Percentiles rank a stretch among this genome's conserved stretches.
These are phyloP conservation scores for Synergus umbraculus DNA, from an alignment of 2,888 invertebrate genomes.

Conservation along the genomic window DNA sequence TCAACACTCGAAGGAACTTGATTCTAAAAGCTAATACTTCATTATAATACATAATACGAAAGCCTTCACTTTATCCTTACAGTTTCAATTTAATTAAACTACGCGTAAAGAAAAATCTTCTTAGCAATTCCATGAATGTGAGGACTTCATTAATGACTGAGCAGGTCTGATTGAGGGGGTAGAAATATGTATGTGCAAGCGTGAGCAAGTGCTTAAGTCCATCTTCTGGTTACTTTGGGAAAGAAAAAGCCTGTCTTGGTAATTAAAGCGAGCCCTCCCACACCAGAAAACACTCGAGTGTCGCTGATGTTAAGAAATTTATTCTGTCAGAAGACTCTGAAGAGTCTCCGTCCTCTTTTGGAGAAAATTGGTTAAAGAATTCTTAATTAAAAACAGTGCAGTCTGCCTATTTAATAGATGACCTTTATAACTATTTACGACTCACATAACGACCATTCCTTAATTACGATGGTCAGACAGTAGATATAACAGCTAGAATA, in stretches of 20 bases:
- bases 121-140: neutral
- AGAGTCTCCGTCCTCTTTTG: neutral
- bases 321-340: constrained; percentile 22
- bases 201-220: constrained; percentile 14
- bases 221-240: neutral
- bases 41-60: too few species aligned
- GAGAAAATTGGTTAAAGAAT: constrained; percentile 58
- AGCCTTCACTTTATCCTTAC: too few species aligned
- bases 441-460: constrained; percentile 48
- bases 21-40: neutral
- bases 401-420: constrained; percentile 51
- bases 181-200: constrained; percentile 6
- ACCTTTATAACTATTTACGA: constrained; percentile 57
- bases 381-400: constrained; percentile 62
- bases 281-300: constrained; percentile 22
- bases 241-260: constrained; percentile 6
- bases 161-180: neutral
- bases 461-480: constrained; percentile 47
- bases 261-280: constrained; percentile 11
- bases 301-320: constrained; percentile 34
- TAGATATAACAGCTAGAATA: constrained; percentile 31
- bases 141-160: neutral
- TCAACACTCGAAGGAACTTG: too few species aligned
- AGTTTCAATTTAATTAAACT: too few species aligned
- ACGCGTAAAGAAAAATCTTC: neutral